Conservation (phyloP, 2,888 invertebrate genomes). For the Meganola albula region DNA sequence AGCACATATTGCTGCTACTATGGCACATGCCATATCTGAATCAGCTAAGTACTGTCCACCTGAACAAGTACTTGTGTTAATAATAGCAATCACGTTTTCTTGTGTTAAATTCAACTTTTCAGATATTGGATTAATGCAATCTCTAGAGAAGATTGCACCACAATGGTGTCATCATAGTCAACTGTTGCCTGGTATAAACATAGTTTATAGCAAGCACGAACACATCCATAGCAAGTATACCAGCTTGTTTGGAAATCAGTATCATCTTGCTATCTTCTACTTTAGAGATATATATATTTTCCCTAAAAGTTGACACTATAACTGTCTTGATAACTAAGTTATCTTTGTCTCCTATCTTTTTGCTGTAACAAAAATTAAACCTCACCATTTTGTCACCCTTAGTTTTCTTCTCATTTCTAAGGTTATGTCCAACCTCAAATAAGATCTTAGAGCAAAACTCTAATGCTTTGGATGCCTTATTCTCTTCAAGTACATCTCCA, state of each 20-base stretch:
- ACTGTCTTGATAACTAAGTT: background rate
- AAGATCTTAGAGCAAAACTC: background rate
- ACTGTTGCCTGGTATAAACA: conserved; percentile 1
- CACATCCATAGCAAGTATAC: background rate
- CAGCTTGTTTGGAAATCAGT: background rate
- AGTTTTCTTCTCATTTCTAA: background rate
- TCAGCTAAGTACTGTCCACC: conserved; percentile 6
- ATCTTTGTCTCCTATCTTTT: background rate
- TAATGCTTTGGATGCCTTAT: background rate
- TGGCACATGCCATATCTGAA: conserved; percentile 7
- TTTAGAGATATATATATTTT: background rate
- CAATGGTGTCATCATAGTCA: conserved; percentile 8
- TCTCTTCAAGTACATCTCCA: background rate
- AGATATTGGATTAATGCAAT: conserved; percentile 3
- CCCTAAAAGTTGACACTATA: background rate
- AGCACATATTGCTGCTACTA: conserved; percentile 2
- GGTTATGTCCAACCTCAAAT: background rate
- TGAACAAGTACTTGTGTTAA: conserved; percentile 7
- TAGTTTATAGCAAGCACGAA: conserved; percentile 2
- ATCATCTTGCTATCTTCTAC: background rate
- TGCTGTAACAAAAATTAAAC: background rate
- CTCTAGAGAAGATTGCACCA: conserved; percentile 9
- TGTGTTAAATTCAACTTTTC: background rate
- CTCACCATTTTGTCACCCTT: background rate
- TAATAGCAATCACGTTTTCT: background rate